phyloP scores from a whole-genome alignment of 2,888 invertebrate genomes.

The Ischnura elegans region DNA sequence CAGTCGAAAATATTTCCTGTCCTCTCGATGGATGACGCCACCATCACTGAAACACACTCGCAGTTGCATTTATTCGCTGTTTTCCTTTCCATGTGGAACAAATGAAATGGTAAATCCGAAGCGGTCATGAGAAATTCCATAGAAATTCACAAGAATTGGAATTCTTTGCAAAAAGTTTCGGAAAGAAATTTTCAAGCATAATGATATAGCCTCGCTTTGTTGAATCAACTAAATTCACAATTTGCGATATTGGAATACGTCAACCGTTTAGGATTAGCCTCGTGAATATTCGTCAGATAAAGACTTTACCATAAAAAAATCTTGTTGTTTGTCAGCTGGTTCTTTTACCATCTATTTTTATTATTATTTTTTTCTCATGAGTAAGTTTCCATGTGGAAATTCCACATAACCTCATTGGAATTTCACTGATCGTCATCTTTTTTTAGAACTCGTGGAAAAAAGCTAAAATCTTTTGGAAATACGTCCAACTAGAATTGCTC shows the following conservation, averaged over 20 bases:
- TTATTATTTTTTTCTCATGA: constrained; percentile 42
- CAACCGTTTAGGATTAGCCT: too few species aligned
- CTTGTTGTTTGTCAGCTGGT: constrained; percentile 35
- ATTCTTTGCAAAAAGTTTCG: constrained; percentile 26
- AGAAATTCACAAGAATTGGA: constrained; percentile 13
- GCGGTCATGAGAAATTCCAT: not conserved
- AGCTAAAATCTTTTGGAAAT: constrained; percentile 33
- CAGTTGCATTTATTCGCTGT: too few species aligned
- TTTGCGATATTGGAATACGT: not conserved
- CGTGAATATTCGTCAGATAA: not conserved
- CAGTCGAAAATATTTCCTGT: too few species aligned
- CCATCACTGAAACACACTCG: too few species aligned
- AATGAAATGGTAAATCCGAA: not conserved
- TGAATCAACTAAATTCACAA: too few species aligned
- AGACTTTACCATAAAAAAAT: not conserved
- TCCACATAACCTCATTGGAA: constrained; percentile 53
- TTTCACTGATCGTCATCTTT: constrained; percentile 47
- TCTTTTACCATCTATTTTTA: not conserved
- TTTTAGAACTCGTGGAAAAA: constrained; percentile 48
- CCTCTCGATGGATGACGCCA: too few species aligned
- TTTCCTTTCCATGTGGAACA: not conserved
- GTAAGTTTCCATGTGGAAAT: constrained; percentile 54
- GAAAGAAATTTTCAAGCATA: not conserved
- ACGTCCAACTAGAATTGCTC: not conserved
- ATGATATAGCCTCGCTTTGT: not conserved